Percentiles rank a stretch among this genome's conserved stretches.
phyloP scores from a whole-genome alignment of 2,797 vertebrate genomes.

The Sylvilagus floridanus region DNA sequence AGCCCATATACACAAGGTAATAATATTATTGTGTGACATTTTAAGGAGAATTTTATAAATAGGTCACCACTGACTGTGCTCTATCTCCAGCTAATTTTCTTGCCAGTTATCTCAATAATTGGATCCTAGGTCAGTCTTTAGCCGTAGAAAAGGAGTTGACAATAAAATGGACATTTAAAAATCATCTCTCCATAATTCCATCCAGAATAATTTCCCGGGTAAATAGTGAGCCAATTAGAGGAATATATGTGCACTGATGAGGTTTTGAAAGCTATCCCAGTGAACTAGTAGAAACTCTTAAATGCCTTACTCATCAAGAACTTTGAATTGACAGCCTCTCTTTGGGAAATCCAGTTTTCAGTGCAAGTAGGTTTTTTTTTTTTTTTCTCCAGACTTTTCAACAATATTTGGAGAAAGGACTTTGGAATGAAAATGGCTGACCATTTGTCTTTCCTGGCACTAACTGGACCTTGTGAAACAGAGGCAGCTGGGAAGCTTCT shows the following conservation, averaged over 20 bases:
- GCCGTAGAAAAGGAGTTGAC: conserved; percentile 67
- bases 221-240: conserved; percentile 81
- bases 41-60: conserved; percentile 77
- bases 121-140: conserved; percentile 76
- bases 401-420: conserved; percentile 30
- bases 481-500: background rate
- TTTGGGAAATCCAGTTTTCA: conserved; percentile 50
- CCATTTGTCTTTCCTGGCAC: background rate
- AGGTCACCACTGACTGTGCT: conserved; percentile 63
- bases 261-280: conserved; percentile 31
- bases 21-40: conserved; percentile 77
- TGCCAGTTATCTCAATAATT: conserved; percentile 78
- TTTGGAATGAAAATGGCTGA: conserved; percentile 10
- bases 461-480: background rate
- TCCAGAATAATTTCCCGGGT: conserved; percentile 65
- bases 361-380: background rate
- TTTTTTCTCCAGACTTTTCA: conserved; percentile 45
- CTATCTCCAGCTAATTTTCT: conserved; percentile 77
- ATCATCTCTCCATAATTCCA: conserved; percentile 64
- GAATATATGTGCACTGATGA: conserved; percentile 54
- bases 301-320: conserved; percentile 56
- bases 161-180: conserved; percentile 80
- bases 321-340: conserved; percentile 68
- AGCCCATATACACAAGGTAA: conserved; percentile 47
- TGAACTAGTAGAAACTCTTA: conserved; percentile 30